These are phyloP conservation scores for Chlorospingus flavigularis DNA, from an alignment of 2,797 vertebrate species.

Conservation along the genomic window DNA sequence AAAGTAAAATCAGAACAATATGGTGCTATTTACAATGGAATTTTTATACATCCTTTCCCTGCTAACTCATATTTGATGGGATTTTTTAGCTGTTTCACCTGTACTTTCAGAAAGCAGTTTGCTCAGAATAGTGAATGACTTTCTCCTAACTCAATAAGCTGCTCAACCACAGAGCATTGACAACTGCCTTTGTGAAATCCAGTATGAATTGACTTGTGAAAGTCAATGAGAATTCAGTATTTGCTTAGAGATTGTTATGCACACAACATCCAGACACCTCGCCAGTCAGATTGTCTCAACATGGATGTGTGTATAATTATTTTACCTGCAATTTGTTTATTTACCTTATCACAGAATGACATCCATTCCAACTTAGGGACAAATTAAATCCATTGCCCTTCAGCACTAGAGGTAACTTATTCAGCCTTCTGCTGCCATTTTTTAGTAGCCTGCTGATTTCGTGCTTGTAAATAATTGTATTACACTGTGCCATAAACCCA, in stretches of 20 bases:
- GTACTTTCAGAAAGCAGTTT: background rate
- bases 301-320: background rate
- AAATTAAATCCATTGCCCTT: background rate
- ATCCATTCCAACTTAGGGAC: background rate
- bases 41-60: background rate
- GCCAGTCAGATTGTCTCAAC: background rate
- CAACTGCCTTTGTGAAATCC: constrained; percentile 56
- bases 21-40: background rate
- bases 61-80: background rate
- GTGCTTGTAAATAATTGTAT: background rate
- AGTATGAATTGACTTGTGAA: constrained; percentile 56
- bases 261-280: background rate
- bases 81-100: constrained; percentile 23
- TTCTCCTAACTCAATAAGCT: constrained; percentile 51
- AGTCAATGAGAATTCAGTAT: constrained; percentile 61
- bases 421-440: background rate
- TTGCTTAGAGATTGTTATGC: constrained; percentile 42
- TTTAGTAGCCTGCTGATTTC: background rate
- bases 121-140: constrained; percentile 31
- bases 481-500: background rate
- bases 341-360: background rate
- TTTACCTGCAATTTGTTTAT: constrained; percentile 34
- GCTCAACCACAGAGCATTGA: constrained; percentile 37
- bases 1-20: background rate
- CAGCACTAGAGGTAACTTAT: background rate